Evolutionary conservation across 2,797 vertebrate species (phyloP), one percentile per base, ranked within the genome.

Genomic region (Eptatretus atami): DNA sequence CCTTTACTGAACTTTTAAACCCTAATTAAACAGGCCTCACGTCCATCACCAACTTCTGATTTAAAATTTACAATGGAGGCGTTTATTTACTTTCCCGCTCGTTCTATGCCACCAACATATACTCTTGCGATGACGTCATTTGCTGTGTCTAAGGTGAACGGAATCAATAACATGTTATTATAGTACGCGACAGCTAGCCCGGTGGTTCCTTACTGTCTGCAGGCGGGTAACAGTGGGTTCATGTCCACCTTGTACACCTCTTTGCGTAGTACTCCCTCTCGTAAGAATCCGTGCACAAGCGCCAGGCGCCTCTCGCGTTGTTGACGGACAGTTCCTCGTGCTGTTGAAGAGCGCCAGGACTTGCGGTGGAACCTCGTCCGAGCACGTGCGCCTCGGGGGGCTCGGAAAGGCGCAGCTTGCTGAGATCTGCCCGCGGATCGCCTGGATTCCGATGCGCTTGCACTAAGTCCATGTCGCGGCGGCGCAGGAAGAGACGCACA

Each of bases 271-370:
- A 95, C 67, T 92, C 88, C 88, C 63, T 94, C 87, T n/a, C 70
- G 83, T 88, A n/a, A 53, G 83, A 75, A 75, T 95, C 53, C 82
- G 76, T 69, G 94, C 88, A 67, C 88, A 95, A 70, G 81, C 69
- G 87, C 83, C 2, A 84, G 66, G n/a, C 57, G 86, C 76, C 66
- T 83, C 77, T 86, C 86, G 65, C 84, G 86, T 70, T 92, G 90
- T 76, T 94, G 84, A 71, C 82, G 84, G 71, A 95, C 72, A 95
- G 80, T 79, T 95, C 69, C 86, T 74, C 19, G 88, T 95, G 75
- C 86, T 92, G 77, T 92, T 94, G 74, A 93, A 93, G 73, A 94
- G 88, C 68, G 88, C 81, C 53, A 93, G 79, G 68, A 95, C 84
- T 76, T 95, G 86, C 73, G 75, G 78, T 68, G 87, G 82, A 60